phyloP scores from a whole-genome alignment of 2,113 vertebrate species.

The Gobio gobio region DNA sequence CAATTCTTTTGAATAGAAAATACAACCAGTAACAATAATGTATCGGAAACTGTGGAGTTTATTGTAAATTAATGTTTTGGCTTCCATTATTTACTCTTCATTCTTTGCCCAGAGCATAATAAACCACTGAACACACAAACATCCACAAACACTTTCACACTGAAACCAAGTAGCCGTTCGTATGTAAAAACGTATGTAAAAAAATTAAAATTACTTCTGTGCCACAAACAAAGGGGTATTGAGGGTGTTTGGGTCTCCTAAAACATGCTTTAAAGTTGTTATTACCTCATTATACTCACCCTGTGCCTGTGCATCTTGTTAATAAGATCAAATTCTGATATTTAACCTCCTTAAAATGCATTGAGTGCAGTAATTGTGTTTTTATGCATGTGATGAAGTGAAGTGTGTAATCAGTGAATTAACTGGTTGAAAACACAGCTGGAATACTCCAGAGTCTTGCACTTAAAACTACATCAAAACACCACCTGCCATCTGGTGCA shows the following conservation, averaged over 20 bases:
- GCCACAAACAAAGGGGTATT: background rate
- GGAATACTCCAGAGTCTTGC: slow-evolving; percentile 28
- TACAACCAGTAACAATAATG: background rate
- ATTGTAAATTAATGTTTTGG: background rate
- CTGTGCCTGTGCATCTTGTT: background rate
- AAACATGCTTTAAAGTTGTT: background rate
- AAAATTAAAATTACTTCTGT: background rate
- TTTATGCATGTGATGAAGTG: background rate
- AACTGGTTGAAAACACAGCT: background rate
- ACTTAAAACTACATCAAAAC: slow-evolving; percentile 16
- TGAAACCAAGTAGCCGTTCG: background rate
- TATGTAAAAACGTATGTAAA: background rate
- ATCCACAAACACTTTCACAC: background rate
- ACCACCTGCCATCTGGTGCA: slow-evolving; percentile 1
- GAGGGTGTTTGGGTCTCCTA: background rate
- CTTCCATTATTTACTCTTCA: background rate
- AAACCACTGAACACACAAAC: background rate
- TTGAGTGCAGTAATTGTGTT: background rate
- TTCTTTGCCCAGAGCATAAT: background rate
- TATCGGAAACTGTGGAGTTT: background rate
- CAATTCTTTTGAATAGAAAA: background rate
- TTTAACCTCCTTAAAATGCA: background rate
- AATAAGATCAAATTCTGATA: slow-evolving; percentile 9
- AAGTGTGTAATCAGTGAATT: slow-evolving; percentile 34
- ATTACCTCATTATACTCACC: background rate